Conservation (phyloP, 2,797 vertebrate genomes). For the Glossophaga mutica region DNA sequence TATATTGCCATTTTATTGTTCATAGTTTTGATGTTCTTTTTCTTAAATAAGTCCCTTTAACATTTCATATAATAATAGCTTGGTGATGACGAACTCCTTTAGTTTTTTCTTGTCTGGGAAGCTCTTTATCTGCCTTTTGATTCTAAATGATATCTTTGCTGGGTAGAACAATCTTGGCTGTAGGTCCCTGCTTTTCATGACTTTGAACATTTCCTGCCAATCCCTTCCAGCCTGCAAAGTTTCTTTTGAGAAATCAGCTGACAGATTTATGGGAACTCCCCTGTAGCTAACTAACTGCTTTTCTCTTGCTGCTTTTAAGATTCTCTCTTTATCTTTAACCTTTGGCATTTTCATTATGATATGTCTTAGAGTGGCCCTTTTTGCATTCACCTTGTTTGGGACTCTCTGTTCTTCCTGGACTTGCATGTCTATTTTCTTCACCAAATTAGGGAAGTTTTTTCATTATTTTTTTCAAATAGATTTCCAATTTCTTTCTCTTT, state of each 20-base stretch:
- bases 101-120: background rate
- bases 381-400: background rate
- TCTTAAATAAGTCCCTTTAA: background rate
- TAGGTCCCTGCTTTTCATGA: background rate
- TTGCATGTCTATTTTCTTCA: background rate
- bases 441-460: background rate
- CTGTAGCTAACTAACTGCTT: background rate
- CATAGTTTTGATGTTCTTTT: background rate
- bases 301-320: background rate
- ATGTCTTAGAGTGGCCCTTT: background rate
- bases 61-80: background rate
- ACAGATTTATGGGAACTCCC: background rate
- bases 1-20: background rate
- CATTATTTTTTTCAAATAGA: background rate
- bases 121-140: background rate
- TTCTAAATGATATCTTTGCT: background rate
- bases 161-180: background rate
- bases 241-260: background rate
- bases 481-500: background rate
- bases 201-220: background rate
- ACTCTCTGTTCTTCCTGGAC: background rate
- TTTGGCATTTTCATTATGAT: background rate
- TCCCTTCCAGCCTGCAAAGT: background rate
- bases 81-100: background rate
- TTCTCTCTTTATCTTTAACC: background rate